These are phyloP conservation scores for Bibio marci DNA, from an alignment of 2,888 invertebrate genomes.

Conservation along the genomic window DNA sequence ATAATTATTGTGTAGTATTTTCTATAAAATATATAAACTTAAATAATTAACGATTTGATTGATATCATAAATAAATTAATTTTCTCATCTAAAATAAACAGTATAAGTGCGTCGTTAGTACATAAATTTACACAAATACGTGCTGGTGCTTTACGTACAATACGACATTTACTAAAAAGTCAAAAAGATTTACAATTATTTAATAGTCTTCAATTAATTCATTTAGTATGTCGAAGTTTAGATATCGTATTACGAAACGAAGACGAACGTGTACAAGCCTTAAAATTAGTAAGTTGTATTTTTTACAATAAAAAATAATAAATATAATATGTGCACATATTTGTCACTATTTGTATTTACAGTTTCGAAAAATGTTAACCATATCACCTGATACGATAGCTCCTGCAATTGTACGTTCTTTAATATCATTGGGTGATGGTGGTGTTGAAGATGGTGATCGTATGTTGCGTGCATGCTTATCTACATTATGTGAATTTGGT, in stretches of 20 bases:
- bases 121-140: conserved; percentile 80
- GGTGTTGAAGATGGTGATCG: conserved; percentile 65
- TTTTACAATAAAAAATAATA: neutral
- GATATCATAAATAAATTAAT: conserved; percentile 11
- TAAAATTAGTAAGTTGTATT: conserved; percentile 47
- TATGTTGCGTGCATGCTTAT: conserved; percentile 67
- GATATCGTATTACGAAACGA: conserved; percentile 83
- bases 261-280: conserved; percentile 79
- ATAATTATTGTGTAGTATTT: conserved; percentile 31
- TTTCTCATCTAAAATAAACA: conserved; percentile 22
- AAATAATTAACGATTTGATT: conserved; percentile 1
- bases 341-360: neutral
- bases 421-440: conserved; percentile 69
- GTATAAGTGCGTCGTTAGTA: conserved; percentile 68
- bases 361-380: conserved; percentile 40
- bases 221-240: conserved; percentile 67
- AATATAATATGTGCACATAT: no score
- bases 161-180: conserved; percentile 66
- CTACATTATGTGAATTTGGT: conserved; percentile 77
- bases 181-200: conserved; percentile 63
- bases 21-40: conserved; percentile 15
- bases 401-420: conserved; percentile 55
- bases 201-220: conserved; percentile 67
- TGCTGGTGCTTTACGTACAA: conserved; percentile 71
- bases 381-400: conserved; percentile 52